phyloP scores from a whole-genome alignment of 2,888 invertebrate genomes.

The Acleris cristana region DNA sequence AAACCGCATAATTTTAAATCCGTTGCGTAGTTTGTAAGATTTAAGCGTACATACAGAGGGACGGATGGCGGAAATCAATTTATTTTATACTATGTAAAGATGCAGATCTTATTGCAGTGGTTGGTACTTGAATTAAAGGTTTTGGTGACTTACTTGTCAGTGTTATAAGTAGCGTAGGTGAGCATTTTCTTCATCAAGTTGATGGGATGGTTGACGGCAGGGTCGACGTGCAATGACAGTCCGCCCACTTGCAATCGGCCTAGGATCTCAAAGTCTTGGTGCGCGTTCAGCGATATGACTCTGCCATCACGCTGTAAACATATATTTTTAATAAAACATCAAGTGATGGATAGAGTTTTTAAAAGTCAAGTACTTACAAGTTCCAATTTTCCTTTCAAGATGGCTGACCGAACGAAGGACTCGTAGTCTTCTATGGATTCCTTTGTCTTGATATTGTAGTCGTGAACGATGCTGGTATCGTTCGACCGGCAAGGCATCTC shows the following conservation, averaged over 20 bases:
- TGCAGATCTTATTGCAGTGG: too few species aligned
- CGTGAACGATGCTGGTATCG: conserved; percentile 59
- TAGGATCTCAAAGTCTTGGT: conserved; percentile 86
- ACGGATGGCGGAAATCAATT: too few species aligned
- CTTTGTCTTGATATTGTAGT: conserved; percentile 60
- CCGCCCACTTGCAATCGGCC: conserved; percentile 74
- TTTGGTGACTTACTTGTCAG: conserved; percentile 61
- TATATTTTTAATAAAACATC: too few species aligned
- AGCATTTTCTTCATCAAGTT: conserved; percentile 66
- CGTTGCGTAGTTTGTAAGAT: too few species aligned
- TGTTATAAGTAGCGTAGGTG: conserved; percentile 67
- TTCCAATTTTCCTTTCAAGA: conserved; percentile 65
- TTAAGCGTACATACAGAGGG: too few species aligned
- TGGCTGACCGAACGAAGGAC: conserved; percentile 78
- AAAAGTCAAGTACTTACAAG: conserved; percentile 55
- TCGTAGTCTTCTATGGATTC: conserved; percentile 71
- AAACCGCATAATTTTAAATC: too few species aligned
- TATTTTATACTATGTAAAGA: too few species aligned
- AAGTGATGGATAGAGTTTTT: too few species aligned
- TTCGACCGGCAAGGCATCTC: conserved; percentile 83
- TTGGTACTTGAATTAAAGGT: not conserved
- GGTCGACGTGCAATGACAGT: conserved; percentile 65
- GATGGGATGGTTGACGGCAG: conserved; percentile 73
- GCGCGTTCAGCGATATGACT: conserved; percentile 73
- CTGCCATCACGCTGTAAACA: too few species aligned